Evolutionary conservation across 2,797 vertebrate species (phyloP).

Genomic region (Crax fasciolata): DNA sequence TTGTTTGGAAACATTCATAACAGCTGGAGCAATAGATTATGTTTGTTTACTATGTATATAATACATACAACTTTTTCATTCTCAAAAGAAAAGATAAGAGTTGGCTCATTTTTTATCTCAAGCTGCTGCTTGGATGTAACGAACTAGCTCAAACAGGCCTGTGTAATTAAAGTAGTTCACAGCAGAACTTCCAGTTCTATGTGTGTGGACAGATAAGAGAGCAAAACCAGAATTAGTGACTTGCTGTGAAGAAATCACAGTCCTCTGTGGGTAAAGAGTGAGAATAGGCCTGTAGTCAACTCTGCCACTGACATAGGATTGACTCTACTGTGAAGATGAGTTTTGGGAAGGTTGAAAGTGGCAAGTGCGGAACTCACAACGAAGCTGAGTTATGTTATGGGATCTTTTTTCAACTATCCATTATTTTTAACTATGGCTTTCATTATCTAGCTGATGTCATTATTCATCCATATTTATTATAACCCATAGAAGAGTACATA

Average conservation of each 20-base stretch:
- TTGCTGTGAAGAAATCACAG: neutral
- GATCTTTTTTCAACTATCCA: neutral
- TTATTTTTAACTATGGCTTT: neutral
- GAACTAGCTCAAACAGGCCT: constrained; percentile 9
- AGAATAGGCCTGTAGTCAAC: neutral
- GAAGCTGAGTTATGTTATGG: neutral
- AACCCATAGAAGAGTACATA: neutral
- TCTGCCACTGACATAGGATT: neutral
- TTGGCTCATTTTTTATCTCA: neutral
- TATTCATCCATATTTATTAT: neutral
- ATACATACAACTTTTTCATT: neutral
- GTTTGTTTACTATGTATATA: neutral
- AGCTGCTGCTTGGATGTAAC: neutral
- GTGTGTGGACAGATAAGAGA: neutral
- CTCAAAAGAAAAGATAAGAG: neutral
- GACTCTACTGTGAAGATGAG: fast-evolving
- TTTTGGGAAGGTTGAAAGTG: neutral
- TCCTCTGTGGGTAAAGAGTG: neutral
- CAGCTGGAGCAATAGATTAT: neutral
- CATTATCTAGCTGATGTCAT: neutral
- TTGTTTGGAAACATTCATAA: neutral
- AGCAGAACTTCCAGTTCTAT: constrained; percentile 15
- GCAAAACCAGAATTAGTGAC: neutral
- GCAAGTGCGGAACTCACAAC: neutral
- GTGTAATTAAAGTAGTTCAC: neutral